Base-by-base conservation (phyloP, 2,888 invertebrate genomes). In the Agapetus fuscipes region DNA sequence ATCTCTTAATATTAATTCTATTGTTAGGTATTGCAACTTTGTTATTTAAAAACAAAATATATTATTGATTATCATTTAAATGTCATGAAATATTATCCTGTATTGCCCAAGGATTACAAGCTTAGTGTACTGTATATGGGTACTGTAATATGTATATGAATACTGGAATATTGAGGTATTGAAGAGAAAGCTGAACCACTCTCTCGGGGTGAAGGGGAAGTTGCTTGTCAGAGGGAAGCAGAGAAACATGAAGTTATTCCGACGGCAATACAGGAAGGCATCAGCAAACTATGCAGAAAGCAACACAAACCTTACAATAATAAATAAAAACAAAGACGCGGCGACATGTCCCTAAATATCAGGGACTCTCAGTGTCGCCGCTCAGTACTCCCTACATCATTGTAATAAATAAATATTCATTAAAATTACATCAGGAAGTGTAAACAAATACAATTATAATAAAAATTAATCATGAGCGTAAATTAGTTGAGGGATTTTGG, bases 291-390 rank as follows among this genome's bases (percentile, higher is more conserved):
- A 53, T 56, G 57, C 54, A 59, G 41, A 37, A 41, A 40, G 44
- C 43, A 46, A 43, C 46, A 44, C 43, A 46, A 46, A 44, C 37
- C 46, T 46, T 46, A 46, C 15, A 41, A 43, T 31, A 44, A 43
- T 44, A 65, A 66, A 65, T 64, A 62, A 60, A 59, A 63, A 61
- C 64, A 67, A 67, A 64, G 68, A 68, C 68, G 68, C 67, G 66
- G 70, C 62, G 64, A 66, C 69, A 56, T 56, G 63, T 62, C 66
- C 68, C 70, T 67, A 68, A 70, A 70, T 69, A 68, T 65, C 69
- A 70, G 69, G 67, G 68, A 66, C 64, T 46, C 69, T 66, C 69
- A 54, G 64, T 64, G 67, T 64, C 56, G 67, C 64, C 62, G 64
- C 65, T 59, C 68, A 68, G 64, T 64, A 64, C 62, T 42, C 43